These are phyloP conservation scores for Neria commutata DNA, from an alignment of 2,888 invertebrate genomes.

Conservation along the genomic window DNA sequence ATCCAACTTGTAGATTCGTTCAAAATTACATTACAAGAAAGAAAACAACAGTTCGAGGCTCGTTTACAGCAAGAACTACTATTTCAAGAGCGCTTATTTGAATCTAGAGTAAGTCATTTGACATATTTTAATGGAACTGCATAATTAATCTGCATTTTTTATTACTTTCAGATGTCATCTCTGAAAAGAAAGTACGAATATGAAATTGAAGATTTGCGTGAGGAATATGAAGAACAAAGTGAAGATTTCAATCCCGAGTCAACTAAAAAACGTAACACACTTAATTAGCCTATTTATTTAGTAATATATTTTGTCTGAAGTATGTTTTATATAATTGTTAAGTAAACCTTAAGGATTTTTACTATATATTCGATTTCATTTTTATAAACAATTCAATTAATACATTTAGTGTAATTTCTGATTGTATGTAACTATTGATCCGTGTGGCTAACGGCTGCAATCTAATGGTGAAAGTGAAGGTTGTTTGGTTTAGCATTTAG, in stretches of 20 bases:
- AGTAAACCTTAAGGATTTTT: slow-evolving; percentile 1
- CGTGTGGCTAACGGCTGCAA: too few relatives aligned
- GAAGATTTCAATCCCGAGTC: too few relatives aligned
- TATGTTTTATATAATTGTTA: background rate
- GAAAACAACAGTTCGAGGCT: slow-evolving; percentile 38
- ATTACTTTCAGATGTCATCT: slow-evolving; percentile 33
- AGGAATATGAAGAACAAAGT: slow-evolving; percentile 24
- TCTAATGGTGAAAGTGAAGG: too few relatives aligned
- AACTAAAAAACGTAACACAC: slow-evolving; percentile 6
- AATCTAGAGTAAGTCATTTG: slow-evolving; percentile 40
- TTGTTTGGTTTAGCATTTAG: too few relatives aligned
- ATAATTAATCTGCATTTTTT: background rate
- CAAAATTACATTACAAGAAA: slow-evolving; percentile 38
- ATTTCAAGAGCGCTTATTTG: slow-evolving; percentile 44
- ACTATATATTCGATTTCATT: slow-evolving; percentile 44
- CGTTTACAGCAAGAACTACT: slow-evolving; percentile 37
- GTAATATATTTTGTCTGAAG: background rate
- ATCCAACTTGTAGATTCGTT: slow-evolving; percentile 49
- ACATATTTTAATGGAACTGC: background rate
- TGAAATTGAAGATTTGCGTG: slow-evolving; percentile 30
- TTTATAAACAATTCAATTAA: too few relatives aligned
- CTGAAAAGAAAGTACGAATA: slow-evolving; percentile 35
- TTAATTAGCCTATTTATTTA: slow-evolving; percentile 1
- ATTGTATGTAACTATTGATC: too few relatives aligned
- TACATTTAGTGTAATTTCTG: too few relatives aligned